A percentile compares a stretch with the other conserved stretches of the same genome.
Conservation (phyloP, 2,888 invertebrate genomes). For the Microchrysa polita region DNA sequence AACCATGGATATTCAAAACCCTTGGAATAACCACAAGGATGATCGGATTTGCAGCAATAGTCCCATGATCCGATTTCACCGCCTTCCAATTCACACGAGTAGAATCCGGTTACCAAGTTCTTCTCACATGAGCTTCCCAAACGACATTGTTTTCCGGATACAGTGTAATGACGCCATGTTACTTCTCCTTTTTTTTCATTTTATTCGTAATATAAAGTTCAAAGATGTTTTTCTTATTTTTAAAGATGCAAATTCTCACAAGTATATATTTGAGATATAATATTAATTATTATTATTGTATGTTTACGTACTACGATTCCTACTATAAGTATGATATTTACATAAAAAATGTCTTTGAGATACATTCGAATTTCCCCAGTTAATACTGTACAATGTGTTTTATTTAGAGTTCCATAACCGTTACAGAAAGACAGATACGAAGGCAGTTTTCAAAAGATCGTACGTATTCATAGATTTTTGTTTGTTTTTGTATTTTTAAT, state of each 20-base stretch:
- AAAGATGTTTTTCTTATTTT: slow-evolving; percentile 28
- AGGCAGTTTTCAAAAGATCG: slow-evolving; percentile 23
- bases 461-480: not conserved
- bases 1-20: slow-evolving; percentile 86
- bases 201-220: slow-evolving; percentile 22
- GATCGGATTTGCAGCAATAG: slow-evolving; percentile 84
- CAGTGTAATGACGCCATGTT: slow-evolving; percentile 80
- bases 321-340: slow-evolving; percentile 25
- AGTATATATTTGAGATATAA: not conserved
- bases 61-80: slow-evolving; percentile 80
- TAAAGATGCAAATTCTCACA: slow-evolving; percentile 28
- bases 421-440: slow-evolving; percentile 8
- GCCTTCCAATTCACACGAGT: slow-evolving; percentile 84
- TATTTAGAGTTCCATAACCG: slow-evolving; percentile 41
- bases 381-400: slow-evolving; percentile 41
- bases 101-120: slow-evolving; percentile 81
- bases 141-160: slow-evolving; percentile 82
- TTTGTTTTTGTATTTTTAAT: not conserved
- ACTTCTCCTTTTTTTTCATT: slow-evolving; percentile 64
- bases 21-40: slow-evolving; percentile 84
- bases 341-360: not conserved
- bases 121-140: slow-evolving; percentile 75
- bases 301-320: slow-evolving; percentile 3
- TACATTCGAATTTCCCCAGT: slow-evolving; percentile 26
- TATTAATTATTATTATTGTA: not conserved